Percentiles rank a stretch among this genome's conserved stretches.
Conservation (phyloP, 1,140 invertebrate species). For the Tetranychus urticae region DNA sequence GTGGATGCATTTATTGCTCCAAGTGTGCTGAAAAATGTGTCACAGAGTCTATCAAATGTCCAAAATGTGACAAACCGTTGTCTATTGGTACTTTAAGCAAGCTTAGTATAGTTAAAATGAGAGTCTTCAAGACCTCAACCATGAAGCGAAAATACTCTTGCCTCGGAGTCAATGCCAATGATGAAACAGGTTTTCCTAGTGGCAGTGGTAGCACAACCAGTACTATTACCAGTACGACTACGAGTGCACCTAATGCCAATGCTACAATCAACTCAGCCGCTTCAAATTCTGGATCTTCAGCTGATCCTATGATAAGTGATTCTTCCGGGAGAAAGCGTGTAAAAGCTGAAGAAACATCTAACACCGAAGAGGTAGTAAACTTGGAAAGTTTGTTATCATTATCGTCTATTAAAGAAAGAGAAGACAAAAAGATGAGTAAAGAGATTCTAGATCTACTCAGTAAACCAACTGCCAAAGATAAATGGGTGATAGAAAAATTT, state of each 20-base stretch:
- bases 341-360: background rate
- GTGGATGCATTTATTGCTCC: background rate
- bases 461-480: conserved; percentile 85
- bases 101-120: background rate
- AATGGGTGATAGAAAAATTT: conserved; percentile 74
- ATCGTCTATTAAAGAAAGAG: conserved; percentile 79
- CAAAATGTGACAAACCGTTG: background rate
- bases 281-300: background rate
- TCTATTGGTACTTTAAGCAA: background rate
- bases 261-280: background rate
- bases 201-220: background rate
- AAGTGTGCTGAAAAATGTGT: background rate
- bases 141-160: background rate
- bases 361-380: background rate
- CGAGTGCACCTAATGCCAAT: background rate
- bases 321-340: too few relatives aligned
- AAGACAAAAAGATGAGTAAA: conserved; percentile 81
- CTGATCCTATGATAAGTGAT: background rate
- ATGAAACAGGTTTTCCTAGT: background rate
- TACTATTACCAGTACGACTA: background rate
- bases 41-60: background rate
- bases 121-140: background rate
- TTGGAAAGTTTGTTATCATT: conserved; percentile 58
- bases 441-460: conserved; percentile 81
- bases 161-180: background rate